Evolutionary conservation across 92 coral and sea anemone genomes (phyloP).

Genomic region (Phymanthus crucifer): DNA sequence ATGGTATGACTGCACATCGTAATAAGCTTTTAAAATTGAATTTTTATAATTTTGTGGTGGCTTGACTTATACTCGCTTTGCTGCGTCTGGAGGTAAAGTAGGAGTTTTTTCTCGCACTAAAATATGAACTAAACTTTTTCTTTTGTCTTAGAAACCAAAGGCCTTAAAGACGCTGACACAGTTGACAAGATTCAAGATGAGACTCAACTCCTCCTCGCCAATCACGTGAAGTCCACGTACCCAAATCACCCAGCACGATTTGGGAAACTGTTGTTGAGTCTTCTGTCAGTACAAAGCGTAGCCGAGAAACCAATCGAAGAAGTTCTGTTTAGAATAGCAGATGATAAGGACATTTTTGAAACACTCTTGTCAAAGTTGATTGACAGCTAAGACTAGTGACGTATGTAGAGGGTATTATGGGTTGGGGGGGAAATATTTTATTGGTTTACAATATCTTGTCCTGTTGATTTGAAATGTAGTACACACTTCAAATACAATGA

Average conservation of each 20-base stretch:
- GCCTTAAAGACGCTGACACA: constrained; percentile 77
- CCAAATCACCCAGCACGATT: constrained; percentile 82
- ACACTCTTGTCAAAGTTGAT: constrained; percentile 70
- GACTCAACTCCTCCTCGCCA: constrained; percentile 74
- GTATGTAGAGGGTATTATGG: background rate
- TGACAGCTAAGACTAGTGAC: constrained; percentile 41
- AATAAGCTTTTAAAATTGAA: background rate
- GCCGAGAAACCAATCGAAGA: constrained; percentile 90
- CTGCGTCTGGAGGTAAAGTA: too few species aligned
- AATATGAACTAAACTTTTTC: background rate
- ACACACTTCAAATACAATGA: too few species aligned
- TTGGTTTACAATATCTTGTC: too few species aligned
- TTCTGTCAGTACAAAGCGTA: constrained; percentile 70
- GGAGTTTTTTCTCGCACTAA: background rate
- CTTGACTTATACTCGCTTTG: too few species aligned
- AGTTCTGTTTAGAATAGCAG: constrained; percentile 67
- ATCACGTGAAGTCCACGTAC: constrained; percentile 63
- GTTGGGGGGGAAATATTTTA: too few species aligned
- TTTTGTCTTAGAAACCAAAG: constrained; percentile 73
- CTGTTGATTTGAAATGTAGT: too few species aligned
- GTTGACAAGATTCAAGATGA: constrained; percentile 91
- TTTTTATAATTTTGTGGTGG: background rate
- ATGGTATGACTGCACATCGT: background rate
- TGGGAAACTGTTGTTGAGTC: constrained; percentile 82
- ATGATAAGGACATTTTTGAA: constrained; percentile 80